Evolutionary conservation across 2,113 vertebrate species (phyloP).

Genomic region (Calyptommatus sinebrachiatus): DNA sequence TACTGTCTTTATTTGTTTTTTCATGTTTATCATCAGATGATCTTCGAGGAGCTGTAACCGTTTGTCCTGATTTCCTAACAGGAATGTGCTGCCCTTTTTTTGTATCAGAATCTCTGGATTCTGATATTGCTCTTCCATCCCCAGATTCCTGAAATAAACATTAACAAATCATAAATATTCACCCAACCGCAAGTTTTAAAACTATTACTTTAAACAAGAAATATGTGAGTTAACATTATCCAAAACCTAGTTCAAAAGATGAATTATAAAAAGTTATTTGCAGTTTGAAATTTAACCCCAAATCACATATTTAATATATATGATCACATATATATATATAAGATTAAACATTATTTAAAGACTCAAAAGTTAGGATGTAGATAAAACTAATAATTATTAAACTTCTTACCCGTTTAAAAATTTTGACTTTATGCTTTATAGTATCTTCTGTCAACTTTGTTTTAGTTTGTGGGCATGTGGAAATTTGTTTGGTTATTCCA

Average conservation of each 20-base stretch:
- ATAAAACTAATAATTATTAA: neutral
- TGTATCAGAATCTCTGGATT: slow-evolving; percentile 70
- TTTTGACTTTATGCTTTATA: slow-evolving; percentile 79
- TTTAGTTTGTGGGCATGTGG: slow-evolving; percentile 58
- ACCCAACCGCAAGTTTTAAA: too few relatives aligned
- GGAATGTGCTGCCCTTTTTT: slow-evolving; percentile 73
- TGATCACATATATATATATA: too few relatives aligned
- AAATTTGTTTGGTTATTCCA: slow-evolving; percentile 66
- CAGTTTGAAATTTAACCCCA: too few relatives aligned
- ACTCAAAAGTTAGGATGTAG: neutral
- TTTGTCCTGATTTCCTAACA: slow-evolving; percentile 70
- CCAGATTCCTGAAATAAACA: slow-evolving; percentile 67
- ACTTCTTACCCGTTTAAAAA: slow-evolving; percentile 82
- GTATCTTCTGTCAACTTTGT: slow-evolving; percentile 64
- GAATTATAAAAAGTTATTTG: too few relatives aligned
- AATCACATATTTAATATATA: neutral
- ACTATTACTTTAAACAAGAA: too few relatives aligned
- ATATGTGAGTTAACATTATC: too few relatives aligned
- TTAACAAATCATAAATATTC: neutral
- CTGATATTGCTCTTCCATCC: slow-evolving; percentile 66
- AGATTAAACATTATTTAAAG: neutral
- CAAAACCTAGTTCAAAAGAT: too few relatives aligned
- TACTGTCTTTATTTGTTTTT: slow-evolving; percentile 71
- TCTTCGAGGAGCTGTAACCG: slow-evolving; percentile 59
- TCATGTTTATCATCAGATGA: slow-evolving; percentile 76